Conservation (phyloP, 2,888 invertebrate genomes). For the Eupithecia dodoneata region DNA sequence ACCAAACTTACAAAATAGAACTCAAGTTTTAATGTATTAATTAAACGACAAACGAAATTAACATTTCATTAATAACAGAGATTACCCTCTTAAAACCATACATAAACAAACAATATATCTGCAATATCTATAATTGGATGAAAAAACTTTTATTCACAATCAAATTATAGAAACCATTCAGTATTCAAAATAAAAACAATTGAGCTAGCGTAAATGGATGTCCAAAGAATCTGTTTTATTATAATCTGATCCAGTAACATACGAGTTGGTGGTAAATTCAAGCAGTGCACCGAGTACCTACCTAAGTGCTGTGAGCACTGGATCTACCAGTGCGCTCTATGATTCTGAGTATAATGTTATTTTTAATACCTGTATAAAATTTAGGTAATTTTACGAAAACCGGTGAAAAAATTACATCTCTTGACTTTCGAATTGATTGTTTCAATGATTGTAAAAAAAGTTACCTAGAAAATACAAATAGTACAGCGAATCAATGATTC, state of each 20-base stretch:
- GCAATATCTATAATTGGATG: neutral
- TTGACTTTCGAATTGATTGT: neutral
- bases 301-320: neutral
- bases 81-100: neutral
- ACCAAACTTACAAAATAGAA: neutral
- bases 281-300: neutral
- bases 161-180: too few relatives aligned
- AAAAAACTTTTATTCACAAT: too few relatives aligned
- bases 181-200: too few relatives aligned
- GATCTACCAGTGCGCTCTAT: neutral
- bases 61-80: neutral
- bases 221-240: neutral
- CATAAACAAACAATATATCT: neutral
- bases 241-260: neutral
- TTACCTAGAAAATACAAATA: neutral
- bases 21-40: neutral
- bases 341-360: neutral
- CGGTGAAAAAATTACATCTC: neutral
- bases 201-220: neutral
- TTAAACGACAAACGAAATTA: neutral
- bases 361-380: neutral
- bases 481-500: neutral
- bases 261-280: neutral
- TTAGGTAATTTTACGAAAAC: neutral
- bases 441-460: neutral